A percentile compares a stretch with the other conserved stretches of the same genome.
phyloP scores from a whole-genome alignment of 2,113 vertebrate species.

The Bubalus kerabau region DNA sequence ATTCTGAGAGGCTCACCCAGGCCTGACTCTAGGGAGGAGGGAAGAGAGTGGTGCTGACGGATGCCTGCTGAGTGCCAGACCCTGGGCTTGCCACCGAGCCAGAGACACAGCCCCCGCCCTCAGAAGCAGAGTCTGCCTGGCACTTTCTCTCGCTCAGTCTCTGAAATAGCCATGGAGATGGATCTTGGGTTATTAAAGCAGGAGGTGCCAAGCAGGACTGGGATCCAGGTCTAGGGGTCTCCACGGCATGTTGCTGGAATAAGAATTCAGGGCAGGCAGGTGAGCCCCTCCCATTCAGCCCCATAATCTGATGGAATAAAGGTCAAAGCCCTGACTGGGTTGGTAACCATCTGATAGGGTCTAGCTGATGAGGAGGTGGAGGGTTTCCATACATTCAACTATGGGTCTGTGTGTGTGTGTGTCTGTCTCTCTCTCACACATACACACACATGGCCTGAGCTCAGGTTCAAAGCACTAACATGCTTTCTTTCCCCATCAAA shows the following conservation, averaged over 20 bases:
- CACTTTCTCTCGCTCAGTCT: neutral
- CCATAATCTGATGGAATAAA: neutral
- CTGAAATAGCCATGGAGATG: neutral
- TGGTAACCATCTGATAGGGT: neutral
- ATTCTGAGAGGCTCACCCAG: neutral
- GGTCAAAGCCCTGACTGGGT: too few species aligned
- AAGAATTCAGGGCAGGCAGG: neutral
- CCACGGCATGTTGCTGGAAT: neutral
- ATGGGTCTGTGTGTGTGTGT: neutral
- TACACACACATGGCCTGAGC: neutral
- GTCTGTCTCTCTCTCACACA: neutral
- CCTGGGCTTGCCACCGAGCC: neutral
- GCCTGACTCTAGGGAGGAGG: neutral
- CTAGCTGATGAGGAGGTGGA: neutral
- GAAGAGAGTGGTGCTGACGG: neutral
- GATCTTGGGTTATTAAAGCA: neutral
- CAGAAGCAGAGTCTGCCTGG: neutral
- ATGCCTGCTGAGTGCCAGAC: neutral
- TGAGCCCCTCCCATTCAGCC: neutral
- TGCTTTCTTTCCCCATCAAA: neutral
- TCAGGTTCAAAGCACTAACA: neutral
- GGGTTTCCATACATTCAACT: neutral
- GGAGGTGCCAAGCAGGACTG: neutral
- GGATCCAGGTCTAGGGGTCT: neutral
- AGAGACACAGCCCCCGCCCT: neutral